Percentiles rank a stretch among this genome's conserved stretches.
phyloP scores from a whole-genome alignment of 2,888 invertebrate genomes.

The Allophyes oxyacanthae region DNA sequence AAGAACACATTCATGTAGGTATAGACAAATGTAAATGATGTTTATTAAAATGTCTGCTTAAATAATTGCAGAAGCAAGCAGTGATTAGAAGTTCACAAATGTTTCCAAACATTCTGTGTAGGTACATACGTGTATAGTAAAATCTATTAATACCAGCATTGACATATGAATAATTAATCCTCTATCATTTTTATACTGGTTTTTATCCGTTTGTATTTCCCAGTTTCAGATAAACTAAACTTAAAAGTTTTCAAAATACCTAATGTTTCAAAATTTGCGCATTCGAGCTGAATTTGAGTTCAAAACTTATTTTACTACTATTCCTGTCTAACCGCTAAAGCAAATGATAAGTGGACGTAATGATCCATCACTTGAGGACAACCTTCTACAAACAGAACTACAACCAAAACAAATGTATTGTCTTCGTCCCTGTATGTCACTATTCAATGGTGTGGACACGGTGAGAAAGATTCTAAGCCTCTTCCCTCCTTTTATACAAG shows the following conservation, averaged over 20 bases:
- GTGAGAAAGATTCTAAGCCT: constrained; percentile 42
- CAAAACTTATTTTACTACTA: constrained; percentile 49
- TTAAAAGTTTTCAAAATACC: too few species aligned
- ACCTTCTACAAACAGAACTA: constrained; percentile 47
- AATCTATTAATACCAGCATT: too few species aligned
- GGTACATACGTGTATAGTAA: too few species aligned
- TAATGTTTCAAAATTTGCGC: constrained; percentile 37
- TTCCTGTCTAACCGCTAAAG: constrained; percentile 50
- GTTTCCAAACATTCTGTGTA: too few species aligned
- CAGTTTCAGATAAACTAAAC: too few species aligned
- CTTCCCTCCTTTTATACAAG: neutral
- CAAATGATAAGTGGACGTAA: constrained; percentile 59
- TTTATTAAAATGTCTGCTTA: neutral
- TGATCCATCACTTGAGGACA: constrained; percentile 48
- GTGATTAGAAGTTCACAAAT: neutral
- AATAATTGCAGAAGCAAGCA: neutral
- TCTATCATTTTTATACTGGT: too few species aligned
- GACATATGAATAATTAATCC: too few species aligned
- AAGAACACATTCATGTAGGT: neutral
- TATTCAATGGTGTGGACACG: constrained; percentile 72
- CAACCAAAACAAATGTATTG: constrained; percentile 77
- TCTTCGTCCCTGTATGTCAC: constrained; percentile 85
- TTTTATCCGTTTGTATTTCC: too few species aligned
- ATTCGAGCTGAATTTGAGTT: constrained; percentile 24
- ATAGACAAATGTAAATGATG: neutral